A percentile compares a stretch with the other conserved stretches of the same genome.
These are phyloP conservation scores for Lasioglossum oenotherae DNA, from an alignment of 2,888 invertebrate genomes.

Conservation along the genomic window DNA sequence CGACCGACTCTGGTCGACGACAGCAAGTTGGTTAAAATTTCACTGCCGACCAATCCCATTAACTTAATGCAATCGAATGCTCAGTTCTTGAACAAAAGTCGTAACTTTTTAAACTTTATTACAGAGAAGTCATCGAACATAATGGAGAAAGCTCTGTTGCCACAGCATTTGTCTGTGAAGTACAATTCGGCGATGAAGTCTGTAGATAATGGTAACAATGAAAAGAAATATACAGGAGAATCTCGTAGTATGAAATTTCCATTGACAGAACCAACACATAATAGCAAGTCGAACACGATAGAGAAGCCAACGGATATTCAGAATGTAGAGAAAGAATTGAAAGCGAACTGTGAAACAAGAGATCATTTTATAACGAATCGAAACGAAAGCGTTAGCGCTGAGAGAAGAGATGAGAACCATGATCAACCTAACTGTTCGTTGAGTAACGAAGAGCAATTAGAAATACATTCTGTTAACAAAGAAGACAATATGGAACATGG, in stretches of 20 bases:
- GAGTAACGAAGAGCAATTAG: not conserved
- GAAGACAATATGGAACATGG: not conserved
- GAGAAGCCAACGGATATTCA: not conserved
- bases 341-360: slow-evolving; percentile 6
- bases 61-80: slow-evolving; percentile 80
- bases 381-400: not conserved
- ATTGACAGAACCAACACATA: not conserved
- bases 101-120: slow-evolving; percentile 80
- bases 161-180: slow-evolving; percentile 76
- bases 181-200: slow-evolving; percentile 67
- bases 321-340: slow-evolving; percentile 8
- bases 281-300: not conserved
- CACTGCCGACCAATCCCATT: slow-evolving; percentile 78
- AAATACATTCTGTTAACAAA: slow-evolving; percentile 11
- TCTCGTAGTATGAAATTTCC: slow-evolving; percentile 27
- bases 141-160: slow-evolving; percentile 80
- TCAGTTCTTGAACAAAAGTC: slow-evolving; percentile 80
- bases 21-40: slow-evolving; percentile 78
- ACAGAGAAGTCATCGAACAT: slow-evolving; percentile 82
- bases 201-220: slow-evolving; percentile 31
- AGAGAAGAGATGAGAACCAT: not conserved
- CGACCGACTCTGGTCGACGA: slow-evolving; percentile 69
- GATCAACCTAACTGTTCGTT: not conserved
- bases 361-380: not conserved
- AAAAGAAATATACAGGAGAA: slow-evolving; percentile 51